These are phyloP conservation scores for Eremophila alpestris DNA, from an alignment of 2,797 vertebrate species.

Conservation along the genomic window DNA sequence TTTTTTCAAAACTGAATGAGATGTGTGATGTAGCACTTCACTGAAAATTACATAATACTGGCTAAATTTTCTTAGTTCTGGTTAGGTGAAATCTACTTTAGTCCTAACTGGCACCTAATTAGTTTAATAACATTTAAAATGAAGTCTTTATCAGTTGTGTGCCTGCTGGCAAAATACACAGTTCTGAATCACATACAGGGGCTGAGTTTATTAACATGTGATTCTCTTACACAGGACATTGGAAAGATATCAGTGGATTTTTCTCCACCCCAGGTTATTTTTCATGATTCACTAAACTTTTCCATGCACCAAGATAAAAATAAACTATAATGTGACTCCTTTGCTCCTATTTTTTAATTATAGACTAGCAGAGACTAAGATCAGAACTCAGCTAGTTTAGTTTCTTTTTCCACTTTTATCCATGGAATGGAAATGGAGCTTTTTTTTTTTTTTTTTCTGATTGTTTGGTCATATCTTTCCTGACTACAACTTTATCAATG, in stretches of 20 bases:
- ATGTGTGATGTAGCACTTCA: not conserved
- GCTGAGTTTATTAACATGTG: conserved; percentile 13
- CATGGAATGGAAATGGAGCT: not conserved
- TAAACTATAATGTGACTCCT: conserved; percentile 6
- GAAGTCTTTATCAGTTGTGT: not conserved
- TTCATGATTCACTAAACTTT: conserved; percentile 20
- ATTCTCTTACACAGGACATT: not conserved
- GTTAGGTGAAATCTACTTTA: not conserved
- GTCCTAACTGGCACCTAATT: not conserved
- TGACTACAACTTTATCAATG: not conserved
- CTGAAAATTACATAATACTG: not conserved
- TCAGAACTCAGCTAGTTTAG: not conserved
- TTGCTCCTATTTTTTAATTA: not conserved
- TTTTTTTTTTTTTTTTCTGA: not conserved
- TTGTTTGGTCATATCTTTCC: not conserved
- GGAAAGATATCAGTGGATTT: conserved; percentile 30
- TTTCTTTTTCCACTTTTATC: not conserved
- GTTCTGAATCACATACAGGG: not conserved
- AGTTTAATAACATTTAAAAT: not conserved
- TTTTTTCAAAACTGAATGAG: not conserved
- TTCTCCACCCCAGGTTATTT: conserved; percentile 6
- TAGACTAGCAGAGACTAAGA: not conserved
- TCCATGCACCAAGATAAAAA: conserved; percentile 55
- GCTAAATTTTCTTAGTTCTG: not conserved
- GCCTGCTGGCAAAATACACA: not conserved